Conservation (phyloP, 2,888 invertebrate genomes). For the Philereme transversata region DNA sequence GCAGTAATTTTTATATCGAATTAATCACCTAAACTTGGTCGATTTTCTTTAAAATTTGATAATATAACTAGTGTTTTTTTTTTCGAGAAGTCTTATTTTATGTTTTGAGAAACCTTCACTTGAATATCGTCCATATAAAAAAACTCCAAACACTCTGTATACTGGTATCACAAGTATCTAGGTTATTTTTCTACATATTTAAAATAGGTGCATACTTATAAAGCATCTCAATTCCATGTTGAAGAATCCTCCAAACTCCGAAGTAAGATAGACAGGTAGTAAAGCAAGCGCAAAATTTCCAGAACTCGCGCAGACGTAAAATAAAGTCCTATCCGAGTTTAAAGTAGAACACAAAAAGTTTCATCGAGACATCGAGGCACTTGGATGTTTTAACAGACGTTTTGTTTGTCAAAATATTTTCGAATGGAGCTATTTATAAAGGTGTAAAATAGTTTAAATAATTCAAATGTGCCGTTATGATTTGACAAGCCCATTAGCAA, state of each 20-base stretch:
- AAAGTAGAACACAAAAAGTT: conserved; percentile 43
- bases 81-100: too few species aligned
- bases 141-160: too few species aligned
- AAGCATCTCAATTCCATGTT: conserved; percentile 20
- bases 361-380: conserved; percentile 42
- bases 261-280: conserved; percentile 30
- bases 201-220: neutral
- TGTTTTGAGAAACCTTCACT: too few species aligned
- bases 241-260: conserved; percentile 21
- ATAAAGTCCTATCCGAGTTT: conserved; percentile 37
- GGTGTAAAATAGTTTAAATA: conserved; percentile 29
- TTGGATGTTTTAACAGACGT: conserved; percentile 40
- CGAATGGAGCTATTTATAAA: conserved; percentile 35
- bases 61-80: too few species aligned
- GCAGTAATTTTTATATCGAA: too few species aligned
- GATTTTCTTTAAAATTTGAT: too few species aligned
- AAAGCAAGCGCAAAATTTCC: conserved; percentile 28
- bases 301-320: conserved; percentile 27
- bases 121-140: too few species aligned
- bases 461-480: conserved; percentile 41
- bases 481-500: conserved; percentile 55
- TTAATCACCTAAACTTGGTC: too few species aligned
- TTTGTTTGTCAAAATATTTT: conserved; percentile 46
- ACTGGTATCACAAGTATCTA: neutral
- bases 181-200: neutral